Conservation (phyloP, 2,888 invertebrate genomes). For the Drosophila birchii region DNA sequence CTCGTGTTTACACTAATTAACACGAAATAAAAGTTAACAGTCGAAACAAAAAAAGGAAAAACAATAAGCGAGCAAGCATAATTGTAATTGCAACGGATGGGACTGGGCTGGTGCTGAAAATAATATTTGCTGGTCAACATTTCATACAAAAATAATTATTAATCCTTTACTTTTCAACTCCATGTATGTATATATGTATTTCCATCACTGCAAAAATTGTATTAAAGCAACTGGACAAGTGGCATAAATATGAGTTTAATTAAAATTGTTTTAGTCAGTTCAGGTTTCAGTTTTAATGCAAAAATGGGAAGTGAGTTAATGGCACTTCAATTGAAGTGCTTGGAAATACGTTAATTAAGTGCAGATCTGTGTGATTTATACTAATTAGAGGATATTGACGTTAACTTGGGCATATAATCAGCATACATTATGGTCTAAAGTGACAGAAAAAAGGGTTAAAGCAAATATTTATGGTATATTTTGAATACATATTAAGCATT, state of each 20-base stretch:
- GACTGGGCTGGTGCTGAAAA: slow-evolving; percentile 16
- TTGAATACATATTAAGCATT: not conserved
- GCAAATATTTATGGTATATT: not conserved
- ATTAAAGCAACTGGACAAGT: slow-evolving; percentile 28
- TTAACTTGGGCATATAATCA: not conserved
- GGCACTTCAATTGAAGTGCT: slow-evolving; percentile 2
- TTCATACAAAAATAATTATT: slow-evolving; percentile 34
- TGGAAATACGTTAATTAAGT: slow-evolving; percentile 7
- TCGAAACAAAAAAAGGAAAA: slow-evolving; percentile 1
- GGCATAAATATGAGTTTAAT: slow-evolving; percentile 29
- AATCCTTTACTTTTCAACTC: slow-evolving; percentile 17
- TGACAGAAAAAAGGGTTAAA: not conserved
- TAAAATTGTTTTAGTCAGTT: slow-evolving; percentile 26
- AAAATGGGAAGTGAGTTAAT: not conserved
- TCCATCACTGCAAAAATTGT: slow-evolving; percentile 9
- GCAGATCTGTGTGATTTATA: not conserved
- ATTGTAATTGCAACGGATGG: slow-evolving; percentile 40
- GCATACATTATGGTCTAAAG: not conserved
- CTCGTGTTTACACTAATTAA: slow-evolving; percentile 47
- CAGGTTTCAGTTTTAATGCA: slow-evolving; percentile 9
- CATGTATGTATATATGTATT: not conserved
- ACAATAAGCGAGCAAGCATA: slow-evolving; percentile 17
- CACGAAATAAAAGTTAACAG: slow-evolving; percentile 41
- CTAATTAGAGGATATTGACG: slow-evolving; percentile 9
- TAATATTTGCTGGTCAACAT: slow-evolving; percentile 39